Conservation (phyloP, 1,140 invertebrate species). For the Drosophila pandora region DNA sequence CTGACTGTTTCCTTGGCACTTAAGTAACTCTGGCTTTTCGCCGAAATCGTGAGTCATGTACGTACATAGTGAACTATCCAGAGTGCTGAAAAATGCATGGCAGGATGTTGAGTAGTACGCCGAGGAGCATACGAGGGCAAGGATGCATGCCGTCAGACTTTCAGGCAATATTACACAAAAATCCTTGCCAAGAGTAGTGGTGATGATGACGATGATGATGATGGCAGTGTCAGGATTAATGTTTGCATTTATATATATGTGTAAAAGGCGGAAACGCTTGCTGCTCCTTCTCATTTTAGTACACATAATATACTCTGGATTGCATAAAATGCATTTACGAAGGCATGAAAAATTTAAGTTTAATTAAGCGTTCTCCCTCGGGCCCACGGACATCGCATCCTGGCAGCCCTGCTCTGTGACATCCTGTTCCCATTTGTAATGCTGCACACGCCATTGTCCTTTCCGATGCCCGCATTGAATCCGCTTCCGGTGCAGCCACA, state of each 20-base stretch:
- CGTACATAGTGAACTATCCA: neutral
- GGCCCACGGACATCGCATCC: slow-evolving; percentile 54
- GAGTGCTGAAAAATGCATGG: slow-evolving; percentile 58
- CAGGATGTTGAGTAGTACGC: slow-evolving; percentile 28
- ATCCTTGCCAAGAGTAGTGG: slow-evolving; percentile 47
- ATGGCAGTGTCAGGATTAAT: slow-evolving; percentile 44
- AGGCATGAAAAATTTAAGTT: slow-evolving; percentile 73
- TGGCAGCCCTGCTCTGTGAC: slow-evolving; percentile 39
- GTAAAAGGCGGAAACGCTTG: slow-evolving; percentile 8
- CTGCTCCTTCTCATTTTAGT: slow-evolving; percentile 14
- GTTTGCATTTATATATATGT: slow-evolving; percentile 28
- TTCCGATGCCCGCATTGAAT: slow-evolving; percentile 68
- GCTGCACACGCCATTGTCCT: slow-evolving; percentile 57
- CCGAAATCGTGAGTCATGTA: slow-evolving; percentile 17
- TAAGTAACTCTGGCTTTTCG: slow-evolving; percentile 7
- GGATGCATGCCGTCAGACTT: slow-evolving; percentile 31
- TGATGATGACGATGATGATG: slow-evolving; percentile 31
- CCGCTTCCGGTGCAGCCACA: slow-evolving; percentile 57
- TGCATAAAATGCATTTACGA: slow-evolving; percentile 67
- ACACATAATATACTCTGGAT: slow-evolving; percentile 35
- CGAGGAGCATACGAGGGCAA: slow-evolving; percentile 24
- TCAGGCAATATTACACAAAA: slow-evolving; percentile 39
- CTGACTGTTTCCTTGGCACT: slow-evolving; percentile 27
- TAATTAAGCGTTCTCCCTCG: slow-evolving; percentile 69
- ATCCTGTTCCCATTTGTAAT: slow-evolving; percentile 64